These are phyloP conservation scores for Lacanobia oleracea DNA, from an alignment of 2,888 invertebrate species.

Conservation along the genomic window DNA sequence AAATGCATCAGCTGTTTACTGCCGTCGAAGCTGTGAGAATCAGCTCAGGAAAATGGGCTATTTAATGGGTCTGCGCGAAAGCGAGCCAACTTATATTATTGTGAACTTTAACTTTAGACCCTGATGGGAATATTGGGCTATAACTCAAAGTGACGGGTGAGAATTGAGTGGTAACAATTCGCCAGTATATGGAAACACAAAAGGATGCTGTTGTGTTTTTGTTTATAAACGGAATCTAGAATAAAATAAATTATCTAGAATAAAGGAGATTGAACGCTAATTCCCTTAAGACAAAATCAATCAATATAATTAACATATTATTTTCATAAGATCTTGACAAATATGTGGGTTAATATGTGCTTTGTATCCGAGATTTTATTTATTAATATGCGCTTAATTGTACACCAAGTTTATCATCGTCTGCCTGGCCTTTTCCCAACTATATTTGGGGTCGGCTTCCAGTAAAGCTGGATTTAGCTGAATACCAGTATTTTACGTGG, in stretches of 20 bases:
- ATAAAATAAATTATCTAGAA: no score
- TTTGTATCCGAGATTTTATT: not conserved
- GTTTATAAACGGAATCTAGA: no score
- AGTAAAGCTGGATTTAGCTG: no score
- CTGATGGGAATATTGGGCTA: constrained; percentile 28
- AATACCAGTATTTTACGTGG: no score
- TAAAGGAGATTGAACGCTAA: not conserved
- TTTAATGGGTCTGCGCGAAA: constrained; percentile 43
- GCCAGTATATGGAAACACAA: not conserved
- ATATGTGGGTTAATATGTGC: not conserved
- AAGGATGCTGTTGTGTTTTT: not conserved
- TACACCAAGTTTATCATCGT: no score
- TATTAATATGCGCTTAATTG: not conserved
- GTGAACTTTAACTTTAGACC: constrained; percentile 40
- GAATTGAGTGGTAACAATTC: constrained; percentile 21
- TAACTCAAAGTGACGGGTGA: constrained; percentile 30
- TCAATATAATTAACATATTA: not conserved
- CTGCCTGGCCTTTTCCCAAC: no score
- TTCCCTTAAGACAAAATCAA: not conserved
- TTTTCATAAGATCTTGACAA: not conserved
- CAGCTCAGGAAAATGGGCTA: constrained; percentile 47
- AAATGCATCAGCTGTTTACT: constrained; percentile 58
- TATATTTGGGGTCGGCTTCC: no score
- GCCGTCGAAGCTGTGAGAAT: constrained; percentile 48
- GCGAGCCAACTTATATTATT: constrained; percentile 31